phyloP scores from a whole-genome alignment of 2,113 vertebrate genomes.

The Ammodytes dubius region DNA sequence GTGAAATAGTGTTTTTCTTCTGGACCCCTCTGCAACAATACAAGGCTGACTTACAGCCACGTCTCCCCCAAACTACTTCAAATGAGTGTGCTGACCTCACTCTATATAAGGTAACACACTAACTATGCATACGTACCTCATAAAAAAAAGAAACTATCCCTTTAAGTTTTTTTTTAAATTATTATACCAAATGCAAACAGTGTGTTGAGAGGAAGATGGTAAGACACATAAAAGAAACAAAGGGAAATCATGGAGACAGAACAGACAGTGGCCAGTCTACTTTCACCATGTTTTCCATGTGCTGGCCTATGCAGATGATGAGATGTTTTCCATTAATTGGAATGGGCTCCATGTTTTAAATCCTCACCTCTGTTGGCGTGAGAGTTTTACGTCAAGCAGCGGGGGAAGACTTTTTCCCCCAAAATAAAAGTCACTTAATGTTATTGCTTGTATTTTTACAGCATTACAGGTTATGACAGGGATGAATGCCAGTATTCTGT shows the following conservation, averaged over 20 bases:
- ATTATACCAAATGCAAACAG: too few relatives aligned
- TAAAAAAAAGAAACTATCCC: too few relatives aligned
- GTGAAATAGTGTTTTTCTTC: too few relatives aligned
- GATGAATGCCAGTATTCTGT: constrained; percentile 18
- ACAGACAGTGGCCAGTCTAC: constrained; percentile 22
- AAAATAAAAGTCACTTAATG: constrained; percentile 29
- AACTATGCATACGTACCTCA: too few relatives aligned
- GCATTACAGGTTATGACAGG: constrained; percentile 23
- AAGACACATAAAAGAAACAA: neutral
- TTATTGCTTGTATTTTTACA: constrained; percentile 8
- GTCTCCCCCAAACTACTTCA: too few relatives aligned
- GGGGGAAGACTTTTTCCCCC: constrained; percentile 17
- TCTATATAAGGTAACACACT: too few relatives aligned
- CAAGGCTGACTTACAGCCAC: too few relatives aligned
- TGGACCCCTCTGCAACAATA: too few relatives aligned
- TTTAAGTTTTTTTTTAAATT: too few relatives aligned
- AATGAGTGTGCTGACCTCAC: too few relatives aligned
- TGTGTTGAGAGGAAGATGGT: too few relatives aligned
- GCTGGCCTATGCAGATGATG: constrained; percentile 21
- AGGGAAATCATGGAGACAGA: neutral
- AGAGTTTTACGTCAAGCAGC: constrained; percentile 29
- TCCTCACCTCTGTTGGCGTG: constrained; percentile 38
- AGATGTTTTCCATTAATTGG: constrained; percentile 26
- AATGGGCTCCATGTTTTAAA: too few relatives aligned
- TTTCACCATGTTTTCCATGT: constrained; percentile 20